Percentiles rank a stretch among this genome's conserved stretches.
Conservation (phyloP, 2,113 vertebrate species). For the Chunga burmeisteri region DNA sequence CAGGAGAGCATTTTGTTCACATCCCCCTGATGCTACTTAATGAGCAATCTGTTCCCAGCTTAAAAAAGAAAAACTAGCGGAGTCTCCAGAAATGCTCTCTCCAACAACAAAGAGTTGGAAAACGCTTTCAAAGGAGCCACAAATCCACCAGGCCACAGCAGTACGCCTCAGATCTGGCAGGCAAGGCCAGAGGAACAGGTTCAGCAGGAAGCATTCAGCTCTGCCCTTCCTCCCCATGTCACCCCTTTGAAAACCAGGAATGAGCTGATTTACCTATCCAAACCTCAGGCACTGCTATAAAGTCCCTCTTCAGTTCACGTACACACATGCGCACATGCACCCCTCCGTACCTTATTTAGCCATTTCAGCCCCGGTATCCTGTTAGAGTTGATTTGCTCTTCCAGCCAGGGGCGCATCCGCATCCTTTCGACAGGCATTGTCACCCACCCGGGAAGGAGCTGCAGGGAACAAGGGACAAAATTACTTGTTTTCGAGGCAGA, state of each 20-base stretch:
- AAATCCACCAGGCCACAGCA: background rate
- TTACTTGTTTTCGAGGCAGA: background rate
- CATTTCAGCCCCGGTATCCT: constrained; percentile 94
- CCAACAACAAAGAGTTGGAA: constrained; percentile 9
- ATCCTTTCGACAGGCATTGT: constrained; percentile 97
- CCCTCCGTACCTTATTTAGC: constrained; percentile 87
- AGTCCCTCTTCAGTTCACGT: background rate
- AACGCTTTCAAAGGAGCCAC: constrained; percentile 41
- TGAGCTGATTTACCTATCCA: background rate
- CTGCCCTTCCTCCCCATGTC: background rate
- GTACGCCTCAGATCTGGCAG: background rate
- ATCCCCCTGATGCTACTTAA: background rate
- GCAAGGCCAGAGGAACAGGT: background rate
- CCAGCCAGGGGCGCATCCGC: constrained; percentile 98
- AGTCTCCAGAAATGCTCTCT: background rate
- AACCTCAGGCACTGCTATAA: background rate
- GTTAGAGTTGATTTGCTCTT: constrained; percentile 95
- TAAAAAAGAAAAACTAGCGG: background rate
- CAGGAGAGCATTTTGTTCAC: background rate
- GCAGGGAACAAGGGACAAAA: background rate
- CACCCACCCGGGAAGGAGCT: constrained; percentile 58
- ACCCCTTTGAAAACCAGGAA: constrained; percentile 16
- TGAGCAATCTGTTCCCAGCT: background rate
- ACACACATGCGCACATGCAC: background rate
- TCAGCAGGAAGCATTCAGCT: constrained; percentile 34